A percentile compares a stretch with the other conserved stretches of the same genome.
Conservation (phyloP, 2,797 vertebrate species). For the Rhinella marina region DNA sequence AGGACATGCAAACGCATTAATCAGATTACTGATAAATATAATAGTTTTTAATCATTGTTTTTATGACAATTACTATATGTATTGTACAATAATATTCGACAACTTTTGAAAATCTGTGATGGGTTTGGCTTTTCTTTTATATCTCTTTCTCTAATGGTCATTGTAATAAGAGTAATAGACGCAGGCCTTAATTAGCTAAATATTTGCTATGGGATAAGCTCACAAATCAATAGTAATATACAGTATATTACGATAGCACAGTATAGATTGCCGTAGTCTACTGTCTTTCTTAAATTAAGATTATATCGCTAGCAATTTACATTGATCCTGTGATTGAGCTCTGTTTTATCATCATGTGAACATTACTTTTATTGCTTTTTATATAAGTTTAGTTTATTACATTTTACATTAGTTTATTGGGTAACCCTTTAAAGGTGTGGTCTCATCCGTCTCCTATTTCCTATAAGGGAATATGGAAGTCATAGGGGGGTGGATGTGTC, state of each 20-base stretch:
- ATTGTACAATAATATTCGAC: background rate
- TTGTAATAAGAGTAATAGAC: background rate
- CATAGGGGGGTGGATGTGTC: background rate
- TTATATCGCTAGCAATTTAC: background rate
- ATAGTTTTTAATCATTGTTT: background rate
- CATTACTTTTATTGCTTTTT: background rate
- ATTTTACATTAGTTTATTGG: no score
- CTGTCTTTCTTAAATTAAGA: background rate
- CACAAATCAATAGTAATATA: constrained; percentile 4
- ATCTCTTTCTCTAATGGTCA: background rate
- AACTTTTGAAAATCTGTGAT: background rate
- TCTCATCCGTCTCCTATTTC: background rate
- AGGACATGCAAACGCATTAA: no score
- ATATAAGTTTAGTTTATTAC: no score
- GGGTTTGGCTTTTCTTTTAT: background rate
- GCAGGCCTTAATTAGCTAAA: constrained; percentile 2
- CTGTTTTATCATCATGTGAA: background rate
- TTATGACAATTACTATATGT: background rate
- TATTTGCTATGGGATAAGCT: background rate
- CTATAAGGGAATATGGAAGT: background rate
- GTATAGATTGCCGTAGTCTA: background rate
- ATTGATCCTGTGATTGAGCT: background rate
- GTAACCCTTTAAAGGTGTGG: background rate
- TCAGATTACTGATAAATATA: background rate
- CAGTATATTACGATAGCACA: background rate